A percentile compares a stretch with the other conserved stretches of the same genome.
Evolutionary conservation across 2,888 invertebrate genomes (phyloP).

Genomic region (Tuberolachnus salignus): DNA sequence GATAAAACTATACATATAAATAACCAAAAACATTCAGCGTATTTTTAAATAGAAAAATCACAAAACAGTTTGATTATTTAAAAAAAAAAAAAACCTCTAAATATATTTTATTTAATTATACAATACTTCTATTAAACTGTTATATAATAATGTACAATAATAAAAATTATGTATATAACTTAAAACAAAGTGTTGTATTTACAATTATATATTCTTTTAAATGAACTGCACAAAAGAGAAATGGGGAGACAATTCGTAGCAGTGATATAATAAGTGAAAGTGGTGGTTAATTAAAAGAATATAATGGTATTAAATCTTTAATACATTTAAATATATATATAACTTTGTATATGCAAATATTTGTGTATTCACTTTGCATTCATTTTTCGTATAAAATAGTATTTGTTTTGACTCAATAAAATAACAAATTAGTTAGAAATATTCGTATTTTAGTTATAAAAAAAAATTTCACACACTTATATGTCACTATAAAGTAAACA

Average conservation of each 20-base stretch:
- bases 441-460: slow-evolving; percentile 39
- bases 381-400: slow-evolving; percentile 41
- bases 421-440: slow-evolving; percentile 49
- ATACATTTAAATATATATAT: slow-evolving; percentile 12
- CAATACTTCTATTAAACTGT: slow-evolving; percentile 45
- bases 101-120: slow-evolving; percentile 48
- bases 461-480: slow-evolving; percentile 47
- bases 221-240: slow-evolving; percentile 31
- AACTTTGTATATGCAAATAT: slow-evolving; percentile 4
- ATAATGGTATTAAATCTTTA: slow-evolving; percentile 12
- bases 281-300: slow-evolving; percentile 41
- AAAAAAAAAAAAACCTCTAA: slow-evolving; percentile 47
- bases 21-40: too few relatives aligned
- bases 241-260: slow-evolving; percentile 30
- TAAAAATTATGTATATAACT: slow-evolving; percentile 53
- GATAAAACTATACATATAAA: too few relatives aligned
- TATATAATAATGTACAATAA: slow-evolving; percentile 52
- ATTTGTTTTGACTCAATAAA: slow-evolving; percentile 39
- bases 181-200: slow-evolving; percentile 51
- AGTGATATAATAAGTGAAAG: slow-evolving; percentile 42
- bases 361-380: slow-evolving; percentile 29
- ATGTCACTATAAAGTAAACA: slow-evolving; percentile 22
- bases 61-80: slow-evolving; percentile 22
- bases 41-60: too few relatives aligned
- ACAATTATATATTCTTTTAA: slow-evolving; percentile 36